Evolutionary conservation across 2,888 invertebrate genomes (phyloP).

Genomic region (Halocaridina rubra): DNA sequence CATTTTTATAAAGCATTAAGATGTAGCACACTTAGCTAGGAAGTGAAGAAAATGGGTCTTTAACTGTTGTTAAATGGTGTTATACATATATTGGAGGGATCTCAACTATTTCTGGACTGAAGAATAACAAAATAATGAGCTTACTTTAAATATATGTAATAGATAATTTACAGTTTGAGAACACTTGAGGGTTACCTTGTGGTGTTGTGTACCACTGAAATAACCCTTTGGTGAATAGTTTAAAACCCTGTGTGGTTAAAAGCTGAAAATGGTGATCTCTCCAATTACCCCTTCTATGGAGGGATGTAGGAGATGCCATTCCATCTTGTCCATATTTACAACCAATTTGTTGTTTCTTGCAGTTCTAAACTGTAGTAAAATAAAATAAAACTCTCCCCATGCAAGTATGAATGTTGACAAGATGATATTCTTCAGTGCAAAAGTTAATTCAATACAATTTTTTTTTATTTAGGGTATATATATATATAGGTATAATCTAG

Average conservation of each 20-base stretch:
- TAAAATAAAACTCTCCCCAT: not conserved
- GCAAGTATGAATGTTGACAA: slow-evolving; percentile 7
- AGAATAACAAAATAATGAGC: too few species aligned
- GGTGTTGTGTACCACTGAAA: too few species aligned
- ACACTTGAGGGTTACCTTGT: too few species aligned
- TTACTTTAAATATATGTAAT: too few species aligned
- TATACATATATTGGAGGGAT: not conserved
- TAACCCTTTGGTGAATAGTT: too few species aligned
- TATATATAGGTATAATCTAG: too few species aligned
- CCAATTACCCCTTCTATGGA: slow-evolving; percentile 58
- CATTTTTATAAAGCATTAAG: slow-evolving; percentile 29
- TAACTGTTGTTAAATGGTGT: not conserved
- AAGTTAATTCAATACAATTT: slow-evolving; percentile 20
- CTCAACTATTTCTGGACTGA: too few species aligned
- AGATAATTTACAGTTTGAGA: too few species aligned
- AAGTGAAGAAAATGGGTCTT: not conserved
- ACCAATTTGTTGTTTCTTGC: slow-evolving; percentile 12
- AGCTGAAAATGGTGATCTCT: too few species aligned
- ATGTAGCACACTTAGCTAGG: slow-evolving; percentile 24
- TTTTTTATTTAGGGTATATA: slow-evolving; percentile 23
- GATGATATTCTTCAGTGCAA: slow-evolving; percentile 14
- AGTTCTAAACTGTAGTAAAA: not conserved
- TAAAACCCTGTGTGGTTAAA: too few species aligned
- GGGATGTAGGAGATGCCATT: slow-evolving; percentile 23
- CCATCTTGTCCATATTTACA: slow-evolving; percentile 20